Conservation (phyloP, 1,140 invertebrate species). For the Leptinotarsa undecemlineata region DNA sequence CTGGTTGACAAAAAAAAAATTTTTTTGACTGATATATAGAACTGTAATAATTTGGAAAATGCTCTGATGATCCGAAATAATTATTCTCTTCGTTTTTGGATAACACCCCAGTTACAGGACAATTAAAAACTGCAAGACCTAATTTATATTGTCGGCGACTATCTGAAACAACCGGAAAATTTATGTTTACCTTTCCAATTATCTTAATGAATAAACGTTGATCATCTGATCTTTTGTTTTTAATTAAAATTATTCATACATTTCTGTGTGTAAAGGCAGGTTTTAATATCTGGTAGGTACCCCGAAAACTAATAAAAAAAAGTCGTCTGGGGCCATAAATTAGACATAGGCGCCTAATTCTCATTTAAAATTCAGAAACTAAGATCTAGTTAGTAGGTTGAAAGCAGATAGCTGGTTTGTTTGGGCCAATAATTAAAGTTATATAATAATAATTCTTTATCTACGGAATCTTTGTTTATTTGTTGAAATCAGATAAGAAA, state of each 20-base stretch:
- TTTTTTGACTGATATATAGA: too few species aligned
- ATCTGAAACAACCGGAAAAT: not conserved
- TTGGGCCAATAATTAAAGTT: constrained; percentile 9
- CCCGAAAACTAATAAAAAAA: constrained; percentile 24
- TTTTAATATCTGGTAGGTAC: not conserved
- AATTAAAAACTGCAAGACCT: too few species aligned
- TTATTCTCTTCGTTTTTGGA: too few species aligned
- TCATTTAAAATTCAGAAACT: constrained; percentile 23
- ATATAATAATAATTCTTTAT: not conserved
- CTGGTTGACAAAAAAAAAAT: too few species aligned
- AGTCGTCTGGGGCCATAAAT: constrained; percentile 14
- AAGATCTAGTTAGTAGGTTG: constrained; percentile 24
- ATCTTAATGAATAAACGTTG: not conserved
- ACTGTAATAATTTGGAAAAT: too few species aligned
- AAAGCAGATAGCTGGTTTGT: not conserved
- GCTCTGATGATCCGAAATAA: too few species aligned
- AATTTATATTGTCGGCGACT: too few species aligned
- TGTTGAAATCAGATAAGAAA: not conserved
- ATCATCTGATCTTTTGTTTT: constrained; percentile 10
- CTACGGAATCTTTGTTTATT: not conserved
- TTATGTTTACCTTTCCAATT: not conserved
- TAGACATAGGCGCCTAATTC: constrained; percentile 19
- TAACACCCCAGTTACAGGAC: too few species aligned
- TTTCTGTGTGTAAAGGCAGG: constrained; percentile 18
- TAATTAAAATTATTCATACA: constrained; percentile 24